Evolutionary conservation across 1,140 invertebrate species (phyloP).

Genomic region (Holotrichia oblita): DNA sequence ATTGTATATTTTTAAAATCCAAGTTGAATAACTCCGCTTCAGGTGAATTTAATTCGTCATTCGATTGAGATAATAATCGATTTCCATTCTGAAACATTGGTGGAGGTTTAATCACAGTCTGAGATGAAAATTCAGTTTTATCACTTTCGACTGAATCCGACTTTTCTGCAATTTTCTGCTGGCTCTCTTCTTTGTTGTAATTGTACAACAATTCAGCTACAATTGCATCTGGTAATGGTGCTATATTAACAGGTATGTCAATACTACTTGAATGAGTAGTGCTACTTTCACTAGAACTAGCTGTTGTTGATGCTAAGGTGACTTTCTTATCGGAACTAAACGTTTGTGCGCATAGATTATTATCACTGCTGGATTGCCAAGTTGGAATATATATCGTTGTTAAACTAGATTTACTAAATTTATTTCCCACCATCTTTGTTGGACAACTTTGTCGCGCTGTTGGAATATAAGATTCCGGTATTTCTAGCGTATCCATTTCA

Average conservation of each 20-base stretch:
- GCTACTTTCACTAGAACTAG: conserved; percentile 45
- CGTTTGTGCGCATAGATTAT: conserved; percentile 46
- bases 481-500: conserved; percentile 52
- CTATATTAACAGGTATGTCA: conserved; percentile 62
- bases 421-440: conserved; percentile 67
- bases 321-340: conserved; percentile 2
- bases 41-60: conserved; percentile 46
- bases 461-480: conserved; percentile 51
- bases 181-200: conserved; percentile 43
- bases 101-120: conserved; percentile 64
- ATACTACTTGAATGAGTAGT: conserved; percentile 65
- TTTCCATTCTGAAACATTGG: conserved; percentile 62
- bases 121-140: conserved; percentile 53
- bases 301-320: conserved; percentile 16
- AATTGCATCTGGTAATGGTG: conserved; percentile 63
- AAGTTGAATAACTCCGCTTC: conserved; percentile 37
- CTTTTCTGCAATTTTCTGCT: conserved; percentile 44
- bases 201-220: conserved; percentile 65
- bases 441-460: conserved; percentile 61
- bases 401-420: conserved; percentile 64
- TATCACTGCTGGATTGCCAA: conserved; percentile 62
- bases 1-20: conserved; percentile 51
- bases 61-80: conserved; percentile 41
- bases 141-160: conserved; percentile 55
- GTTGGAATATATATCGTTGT: conserved; percentile 66